Evolutionary conservation across 2,113 vertebrate genomes (phyloP), one percentile per base, ranked within the genome.

Genomic region (Sphaerodactylus townsendi): DNA sequence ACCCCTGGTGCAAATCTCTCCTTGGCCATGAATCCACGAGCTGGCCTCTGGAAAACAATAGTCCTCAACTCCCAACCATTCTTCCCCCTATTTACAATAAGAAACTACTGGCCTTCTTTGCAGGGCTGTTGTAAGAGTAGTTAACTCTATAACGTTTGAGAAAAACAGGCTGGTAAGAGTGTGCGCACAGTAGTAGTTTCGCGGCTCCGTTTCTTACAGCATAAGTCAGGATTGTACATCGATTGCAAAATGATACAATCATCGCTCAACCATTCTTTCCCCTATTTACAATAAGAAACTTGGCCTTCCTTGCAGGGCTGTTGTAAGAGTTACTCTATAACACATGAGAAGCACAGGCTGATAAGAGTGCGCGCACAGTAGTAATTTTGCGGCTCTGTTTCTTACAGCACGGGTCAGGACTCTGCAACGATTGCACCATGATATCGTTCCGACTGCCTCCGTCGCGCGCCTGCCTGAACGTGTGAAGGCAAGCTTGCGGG

Each of bases 401-500:
- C 21, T 59, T 25, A 7, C 56, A 23, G 3, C 23, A 25, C 56
- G 21, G 5, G 21, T 21, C 56, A 59, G 21, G 56, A 59, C 44
- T 46, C 28, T 66, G 65, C 28, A n/a, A 9, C 28, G 30, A 66
- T 30, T 6, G 65, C 11, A 17, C 6, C n/a, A 5, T 33, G 30
- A 25, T 30, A 14, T 28, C 66, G 44, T 46, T 46, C 5, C 44
- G 44, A 46, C 44, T 13, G 48, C 53, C 56, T 39, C 19, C 33
- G 37, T 4, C 28, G 17, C 72, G 87, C 92, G 37, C 74, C 87
- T 86, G 88, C 88, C 93, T 92, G 80, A 95, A 89, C 56, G 86
- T 90, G 79, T 88, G 50, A 85, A 92, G 80, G 81, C 65, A 72
- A 37, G 81, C 72, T 62, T 69, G 77, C 15, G 7, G 15, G 37